These are phyloP conservation scores for Pantherophis vulpinus DNA, from an alignment of 2,797 vertebrate genomes.

Conservation along the genomic window DNA sequence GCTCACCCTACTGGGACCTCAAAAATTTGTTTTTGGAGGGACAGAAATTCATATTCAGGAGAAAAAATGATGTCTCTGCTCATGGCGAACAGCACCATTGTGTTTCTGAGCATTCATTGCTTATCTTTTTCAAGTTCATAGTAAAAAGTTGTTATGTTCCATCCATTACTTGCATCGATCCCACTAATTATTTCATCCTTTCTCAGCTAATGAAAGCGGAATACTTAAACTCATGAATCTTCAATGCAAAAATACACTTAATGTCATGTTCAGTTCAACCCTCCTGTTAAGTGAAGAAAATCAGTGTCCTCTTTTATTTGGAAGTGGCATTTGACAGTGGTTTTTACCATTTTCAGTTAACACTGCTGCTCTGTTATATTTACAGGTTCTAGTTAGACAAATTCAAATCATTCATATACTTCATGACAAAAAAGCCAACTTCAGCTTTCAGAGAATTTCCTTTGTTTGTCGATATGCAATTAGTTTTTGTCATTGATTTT, in stretches of 20 bases:
- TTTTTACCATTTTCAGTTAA: constrained; percentile 5
- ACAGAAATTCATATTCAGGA: not conserved
- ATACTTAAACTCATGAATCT: not conserved
- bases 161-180: not conserved
- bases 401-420: not conserved
- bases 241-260: not conserved
- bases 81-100: not conserved
- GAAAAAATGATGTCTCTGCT: not conserved
- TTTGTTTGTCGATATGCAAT: constrained; percentile 25
- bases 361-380: constrained; percentile 2
- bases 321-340: constrained; percentile 1
- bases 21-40: not conserved
- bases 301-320: constrained; percentile 23
- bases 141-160: not conserved
- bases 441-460: not conserved
- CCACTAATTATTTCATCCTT: not conserved
- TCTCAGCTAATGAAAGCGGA: not conserved
- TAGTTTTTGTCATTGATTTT: constrained; percentile 45
- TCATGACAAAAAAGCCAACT: constrained; percentile 11
- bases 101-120: not conserved
- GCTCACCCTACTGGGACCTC: not conserved
- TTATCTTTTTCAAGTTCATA: not conserved
- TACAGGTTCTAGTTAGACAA: constrained; percentile 24
- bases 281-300: constrained; percentile 15
- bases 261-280: not conserved